These are phyloP conservation scores for Micromys minutus DNA, from an alignment of 2,113 vertebrate species.

Conservation along the genomic window DNA sequence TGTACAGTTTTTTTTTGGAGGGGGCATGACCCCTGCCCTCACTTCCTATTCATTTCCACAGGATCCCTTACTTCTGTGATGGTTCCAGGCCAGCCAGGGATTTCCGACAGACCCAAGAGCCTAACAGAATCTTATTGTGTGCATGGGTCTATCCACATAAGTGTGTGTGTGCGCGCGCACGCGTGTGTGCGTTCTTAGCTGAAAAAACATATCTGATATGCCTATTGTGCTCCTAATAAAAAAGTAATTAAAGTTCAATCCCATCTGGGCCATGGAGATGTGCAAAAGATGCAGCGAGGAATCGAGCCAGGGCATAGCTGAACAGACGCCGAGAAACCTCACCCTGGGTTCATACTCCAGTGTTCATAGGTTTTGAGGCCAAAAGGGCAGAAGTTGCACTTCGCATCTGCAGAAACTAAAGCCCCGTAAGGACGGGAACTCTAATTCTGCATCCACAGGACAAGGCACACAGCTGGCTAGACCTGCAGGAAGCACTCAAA, in stretches of 20 bases:
- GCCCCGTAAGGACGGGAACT: background rate
- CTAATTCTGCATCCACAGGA: background rate
- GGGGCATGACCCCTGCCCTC: no score
- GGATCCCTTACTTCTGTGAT: background rate
- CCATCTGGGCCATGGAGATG: background rate
- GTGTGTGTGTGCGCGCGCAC: background rate
- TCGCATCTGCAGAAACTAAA: background rate
- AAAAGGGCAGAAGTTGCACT: background rate
- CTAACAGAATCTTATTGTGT: background rate
- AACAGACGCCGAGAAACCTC: background rate
- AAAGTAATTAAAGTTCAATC: constrained; percentile 39
- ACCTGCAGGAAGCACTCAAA: background rate
- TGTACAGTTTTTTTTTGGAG: background rate
- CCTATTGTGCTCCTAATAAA: constrained; percentile 26
- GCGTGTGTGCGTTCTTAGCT: background rate
- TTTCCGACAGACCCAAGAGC: background rate
- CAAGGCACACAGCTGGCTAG: no score
- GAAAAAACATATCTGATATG: background rate
- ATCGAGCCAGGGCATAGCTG: background rate
- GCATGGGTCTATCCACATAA: background rate
- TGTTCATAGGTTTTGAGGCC: background rate
- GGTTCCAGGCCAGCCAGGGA: background rate
- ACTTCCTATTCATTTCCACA: background rate
- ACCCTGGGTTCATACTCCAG: background rate
- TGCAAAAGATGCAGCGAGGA: background rate